Conservation (phyloP, 1,140 invertebrate species). For the Arctopsyche grandis region DNA sequence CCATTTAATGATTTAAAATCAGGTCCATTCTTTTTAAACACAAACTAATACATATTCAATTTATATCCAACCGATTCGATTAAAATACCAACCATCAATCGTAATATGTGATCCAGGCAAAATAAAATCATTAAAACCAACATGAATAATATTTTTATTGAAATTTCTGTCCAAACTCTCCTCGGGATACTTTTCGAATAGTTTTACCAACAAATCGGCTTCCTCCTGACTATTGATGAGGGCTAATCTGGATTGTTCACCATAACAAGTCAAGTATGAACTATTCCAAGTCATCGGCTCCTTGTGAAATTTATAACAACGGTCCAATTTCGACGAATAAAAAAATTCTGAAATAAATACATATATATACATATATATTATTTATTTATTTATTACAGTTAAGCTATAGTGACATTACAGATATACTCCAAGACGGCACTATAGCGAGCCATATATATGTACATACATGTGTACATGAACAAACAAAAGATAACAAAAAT, state of each 20-base stretch:
- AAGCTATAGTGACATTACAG: no score
- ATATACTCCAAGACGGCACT: no score
- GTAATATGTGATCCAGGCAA: conserved; percentile 55
- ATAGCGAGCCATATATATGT: no score
- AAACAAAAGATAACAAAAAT: no score
- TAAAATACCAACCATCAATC: conserved; percentile 55
- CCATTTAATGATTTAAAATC: no score
- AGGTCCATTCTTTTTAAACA: no score
- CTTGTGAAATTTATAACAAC: conserved; percentile 57
- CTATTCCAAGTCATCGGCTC: conserved; percentile 52
- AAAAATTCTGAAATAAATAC: conserved; percentile 35
- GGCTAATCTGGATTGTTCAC: conserved; percentile 56
- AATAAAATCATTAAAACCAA: conserved; percentile 56
- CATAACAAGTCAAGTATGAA: conserved; percentile 55
- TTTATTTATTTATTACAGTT: no score
- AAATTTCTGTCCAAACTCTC: conserved; percentile 48
- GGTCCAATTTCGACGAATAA: background rate
- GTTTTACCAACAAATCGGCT: conserved; percentile 34
- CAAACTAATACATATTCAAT: no score
- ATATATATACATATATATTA: background rate
- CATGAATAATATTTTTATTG: conserved; percentile 52
- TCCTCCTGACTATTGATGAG: conserved; percentile 55
- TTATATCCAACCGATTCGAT: no score
- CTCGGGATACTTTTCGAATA: conserved; percentile 46
- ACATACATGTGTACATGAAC: background rate